Evolutionary conservation across 2,888 invertebrate species (phyloP).

Genomic region (Drosophila ustulata): DNA sequence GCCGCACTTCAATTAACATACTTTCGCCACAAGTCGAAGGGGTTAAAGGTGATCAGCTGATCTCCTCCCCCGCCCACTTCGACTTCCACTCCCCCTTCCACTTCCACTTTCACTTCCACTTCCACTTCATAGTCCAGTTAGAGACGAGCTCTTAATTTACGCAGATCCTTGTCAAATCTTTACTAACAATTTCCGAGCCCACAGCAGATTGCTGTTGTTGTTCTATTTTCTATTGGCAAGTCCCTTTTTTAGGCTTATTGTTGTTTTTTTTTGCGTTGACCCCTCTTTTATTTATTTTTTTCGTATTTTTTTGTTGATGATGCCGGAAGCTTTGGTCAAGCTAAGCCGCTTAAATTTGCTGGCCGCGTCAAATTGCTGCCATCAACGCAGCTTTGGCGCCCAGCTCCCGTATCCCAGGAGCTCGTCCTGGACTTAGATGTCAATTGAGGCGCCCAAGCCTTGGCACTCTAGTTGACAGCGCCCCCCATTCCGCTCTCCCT

Average conservation of each 20-base stretch:
- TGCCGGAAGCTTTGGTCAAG: conserved; percentile 64
- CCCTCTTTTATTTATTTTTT: not conserved
- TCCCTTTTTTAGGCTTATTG: not conserved
- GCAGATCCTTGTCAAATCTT: conserved; percentile 53
- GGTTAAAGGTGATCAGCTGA: conserved; percentile 6
- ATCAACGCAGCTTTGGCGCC: conserved; percentile 70
- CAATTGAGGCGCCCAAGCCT: conserved; percentile 47
- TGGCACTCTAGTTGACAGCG: conserved; percentile 32
- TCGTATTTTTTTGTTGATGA: conserved; percentile 21
- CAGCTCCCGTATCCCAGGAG: conserved; percentile 9
- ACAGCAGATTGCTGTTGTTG: conserved; percentile 32
- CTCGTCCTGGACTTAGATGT: conserved; percentile 40
- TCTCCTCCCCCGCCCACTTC: not conserved
- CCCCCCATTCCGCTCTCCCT: not conserved
- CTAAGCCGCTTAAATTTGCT: conserved; percentile 76
- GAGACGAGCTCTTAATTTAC: conserved; percentile 31
- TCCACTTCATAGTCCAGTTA: too few relatives aligned
- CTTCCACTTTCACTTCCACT: too few relatives aligned
- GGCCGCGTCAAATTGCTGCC: conserved; percentile 73
- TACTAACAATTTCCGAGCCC: conserved; percentile 37
- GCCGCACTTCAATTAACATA: conserved; percentile 54
- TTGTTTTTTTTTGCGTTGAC: not conserved
- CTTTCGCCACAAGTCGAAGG: conserved; percentile 25
- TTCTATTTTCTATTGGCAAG: conserved; percentile 21
- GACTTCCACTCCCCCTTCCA: too few relatives aligned